Evolutionary conservation across 2,113 vertebrate species (phyloP).

Genomic region (Arothron firmamentum): DNA sequence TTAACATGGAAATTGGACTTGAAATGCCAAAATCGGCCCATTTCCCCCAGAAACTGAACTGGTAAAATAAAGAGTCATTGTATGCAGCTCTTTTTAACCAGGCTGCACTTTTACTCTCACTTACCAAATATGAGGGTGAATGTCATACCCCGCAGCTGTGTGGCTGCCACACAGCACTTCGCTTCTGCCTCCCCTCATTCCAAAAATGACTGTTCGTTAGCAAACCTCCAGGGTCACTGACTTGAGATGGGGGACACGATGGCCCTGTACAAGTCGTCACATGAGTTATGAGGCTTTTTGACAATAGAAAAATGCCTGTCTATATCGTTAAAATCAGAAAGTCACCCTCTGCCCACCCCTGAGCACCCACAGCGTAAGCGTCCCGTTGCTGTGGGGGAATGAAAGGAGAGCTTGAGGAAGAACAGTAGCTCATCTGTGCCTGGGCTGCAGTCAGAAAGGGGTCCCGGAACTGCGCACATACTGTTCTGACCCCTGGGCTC

Average conservation of each 20-base stretch:
- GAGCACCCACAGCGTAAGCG: slow-evolving; percentile 47
- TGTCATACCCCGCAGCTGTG: slow-evolving; percentile 58
- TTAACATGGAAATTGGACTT: no score
- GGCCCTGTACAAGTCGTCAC: slow-evolving; percentile 42
- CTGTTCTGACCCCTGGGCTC: slow-evolving; percentile 71
- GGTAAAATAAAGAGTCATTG: slow-evolving; percentile 38
- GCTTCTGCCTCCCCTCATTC: slow-evolving; percentile 27
- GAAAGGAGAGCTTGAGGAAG: slow-evolving; percentile 71
- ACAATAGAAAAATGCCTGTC: slow-evolving; percentile 66
- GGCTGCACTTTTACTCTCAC: slow-evolving; percentile 49
- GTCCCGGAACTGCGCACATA: slow-evolving; percentile 75
- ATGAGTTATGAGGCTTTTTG: slow-evolving; percentile 53
- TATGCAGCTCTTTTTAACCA: slow-evolving; percentile 46
- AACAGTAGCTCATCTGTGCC: slow-evolving; percentile 74
- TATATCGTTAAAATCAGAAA: slow-evolving; percentile 78
- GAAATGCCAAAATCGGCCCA: background rate
- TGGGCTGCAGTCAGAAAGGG: slow-evolving; percentile 42
- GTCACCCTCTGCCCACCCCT: slow-evolving; percentile 59
- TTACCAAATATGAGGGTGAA: slow-evolving; percentile 54
- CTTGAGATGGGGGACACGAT: slow-evolving; percentile 38
- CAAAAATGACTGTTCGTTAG: slow-evolving; percentile 55
- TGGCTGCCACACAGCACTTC: slow-evolving; percentile 31
- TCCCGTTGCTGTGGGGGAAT: slow-evolving; percentile 54
- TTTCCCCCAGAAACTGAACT: background rate
- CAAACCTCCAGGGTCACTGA: slow-evolving; percentile 61